Base-by-base conservation (phyloP, 2,113 vertebrate species). In the Megaceryle maxima region DNA sequence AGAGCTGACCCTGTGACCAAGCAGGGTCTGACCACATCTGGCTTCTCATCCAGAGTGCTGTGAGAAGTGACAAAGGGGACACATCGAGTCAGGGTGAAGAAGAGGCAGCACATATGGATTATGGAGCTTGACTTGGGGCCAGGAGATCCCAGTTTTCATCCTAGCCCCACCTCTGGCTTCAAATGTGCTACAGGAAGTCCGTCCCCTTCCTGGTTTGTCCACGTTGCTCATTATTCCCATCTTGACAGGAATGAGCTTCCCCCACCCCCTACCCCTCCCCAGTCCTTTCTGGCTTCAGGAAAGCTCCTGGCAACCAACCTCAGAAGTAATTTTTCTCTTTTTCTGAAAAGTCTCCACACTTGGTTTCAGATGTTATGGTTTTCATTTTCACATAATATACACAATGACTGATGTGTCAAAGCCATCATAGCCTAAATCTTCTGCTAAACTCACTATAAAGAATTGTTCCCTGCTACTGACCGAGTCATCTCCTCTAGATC, bases 401-500 rank as follows among this genome's bases (percentile, higher is more conserved):
- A 6, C 77, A 31, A 35, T 60, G 81, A 96, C 53, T 96, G 96
- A 96, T 0, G 2, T 82, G 91, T 96, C 92, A 94, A 87, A 96
- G 76, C 80, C 64, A 83, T 81, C 84, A 73, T 2, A 95, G 57
- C 78, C 86, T 74, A 83, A 92, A 92, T 72, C 68, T 82, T 66
- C 0, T 10, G 14, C 94, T 96, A 92, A 96, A 94, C 3, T 59
- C 44, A 62, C 91, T 94, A 76, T 87, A 85, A 97, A 91, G 84
- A 92, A 87, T 89, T 92, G 91, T 62, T 96, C 84, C 60, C 78
- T 87, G 87, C 91, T 95, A 91, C 93, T 76, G 84, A 87, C 83
- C 81, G 77, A 96, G 84, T 94, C 87, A 95, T 89, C 93, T 89
- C 62, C 93, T 83, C 62, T 18, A 95, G 91, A 96, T 96, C 95